phyloP scores from a whole-genome alignment of 2,888 invertebrate genomes.

The Drosophila nr. medialis region DNA sequence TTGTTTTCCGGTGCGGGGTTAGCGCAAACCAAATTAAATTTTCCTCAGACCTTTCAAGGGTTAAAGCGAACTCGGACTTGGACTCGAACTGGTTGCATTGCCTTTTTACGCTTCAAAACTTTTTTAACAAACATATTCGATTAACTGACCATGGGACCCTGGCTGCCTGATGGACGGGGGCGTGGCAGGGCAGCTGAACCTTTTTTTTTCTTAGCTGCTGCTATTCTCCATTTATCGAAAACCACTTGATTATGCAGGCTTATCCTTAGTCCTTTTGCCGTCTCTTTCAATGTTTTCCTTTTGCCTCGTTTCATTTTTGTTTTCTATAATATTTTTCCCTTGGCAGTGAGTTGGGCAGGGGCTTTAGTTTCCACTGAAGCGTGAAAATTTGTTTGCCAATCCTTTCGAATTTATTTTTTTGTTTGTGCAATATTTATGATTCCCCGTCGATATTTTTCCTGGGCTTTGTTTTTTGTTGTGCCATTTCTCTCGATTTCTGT shows the following conservation, averaged over 20 bases:
- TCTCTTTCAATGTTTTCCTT: slow-evolving; percentile 50
- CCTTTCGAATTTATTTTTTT: slow-evolving; percentile 51
- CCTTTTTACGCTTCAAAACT: slow-evolving; percentile 75
- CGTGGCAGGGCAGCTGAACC: slow-evolving; percentile 16
- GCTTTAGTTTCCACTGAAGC: slow-evolving; percentile 65
- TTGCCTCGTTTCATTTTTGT: slow-evolving; percentile 44
- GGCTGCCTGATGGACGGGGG: neutral
- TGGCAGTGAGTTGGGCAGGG: slow-evolving; percentile 1
- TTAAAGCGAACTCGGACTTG: slow-evolving; percentile 16
- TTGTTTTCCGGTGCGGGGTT: slow-evolving; percentile 45
- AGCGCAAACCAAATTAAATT: slow-evolving; percentile 63
- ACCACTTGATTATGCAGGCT: slow-evolving; percentile 82
- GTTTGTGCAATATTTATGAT: slow-evolving; percentile 70
- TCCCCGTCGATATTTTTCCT: slow-evolving; percentile 48
- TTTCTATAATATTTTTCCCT: slow-evolving; percentile 49
- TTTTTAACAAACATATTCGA: slow-evolving; percentile 80
- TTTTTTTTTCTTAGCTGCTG: slow-evolving; percentile 35
- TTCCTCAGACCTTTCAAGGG: slow-evolving; percentile 42
- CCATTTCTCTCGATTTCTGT: slow-evolving; percentile 27
- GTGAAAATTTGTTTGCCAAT: slow-evolving; percentile 72
- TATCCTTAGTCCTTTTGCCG: slow-evolving; percentile 68
- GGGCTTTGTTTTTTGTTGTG: slow-evolving; percentile 30
- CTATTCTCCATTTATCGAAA: slow-evolving; percentile 77
- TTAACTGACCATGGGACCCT: slow-evolving; percentile 57
- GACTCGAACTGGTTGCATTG: slow-evolving; percentile 33